Base-by-base conservation (phyloP, 2,888 invertebrate genomes). In the Diadegma fenestrale region DNA sequence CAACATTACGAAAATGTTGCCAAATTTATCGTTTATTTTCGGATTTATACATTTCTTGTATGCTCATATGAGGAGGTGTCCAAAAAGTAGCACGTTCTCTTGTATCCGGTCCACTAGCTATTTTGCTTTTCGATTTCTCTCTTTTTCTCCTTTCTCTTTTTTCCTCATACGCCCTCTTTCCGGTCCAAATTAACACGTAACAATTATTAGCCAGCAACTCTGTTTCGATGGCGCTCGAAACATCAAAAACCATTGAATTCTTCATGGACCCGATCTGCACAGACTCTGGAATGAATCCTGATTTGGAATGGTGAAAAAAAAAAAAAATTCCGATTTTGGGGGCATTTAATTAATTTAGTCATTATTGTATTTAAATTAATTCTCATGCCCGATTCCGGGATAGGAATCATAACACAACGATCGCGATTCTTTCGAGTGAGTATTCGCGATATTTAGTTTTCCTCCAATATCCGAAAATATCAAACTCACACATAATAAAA, bases 151-250 rank as follows among this genome's bases (percentile, higher is more conserved):
- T 41, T 37, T 37, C 37, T 58, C 14, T 72, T 30, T 19, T 30
- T 58, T 19, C 10, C 19, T 37, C 0, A 30, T 30, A 10, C 71
- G 19, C 12, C 45, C 43, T 76, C 37, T 10, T 41, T 22, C 14
- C 58, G 14, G 26, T 26, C 14, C 22, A 26, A 58, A 73, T 22
- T 69, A 33, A n/a, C 37, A 17, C n/a, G 33, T 61, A 68, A 68
- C 45, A 76, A 76, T 69, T 76, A 69, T 51, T 75, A 30, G 14
- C 17, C 22, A 37, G 37, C 37, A 61, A 58, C 17, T 22, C 43
- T 22, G 45, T 22, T 14, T 45, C 45, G 22, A 75, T 78, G 30
- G 45, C 43, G 54, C 33, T 78, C 37, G 43, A 7, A 6, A 8
- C 17, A 41, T 58, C 0, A 43, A 68, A 30, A 69, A 33, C 43